These are phyloP conservation scores for Megamerina dolium DNA, from an alignment of 2,888 invertebrate genomes.

Conservation along the genomic window DNA sequence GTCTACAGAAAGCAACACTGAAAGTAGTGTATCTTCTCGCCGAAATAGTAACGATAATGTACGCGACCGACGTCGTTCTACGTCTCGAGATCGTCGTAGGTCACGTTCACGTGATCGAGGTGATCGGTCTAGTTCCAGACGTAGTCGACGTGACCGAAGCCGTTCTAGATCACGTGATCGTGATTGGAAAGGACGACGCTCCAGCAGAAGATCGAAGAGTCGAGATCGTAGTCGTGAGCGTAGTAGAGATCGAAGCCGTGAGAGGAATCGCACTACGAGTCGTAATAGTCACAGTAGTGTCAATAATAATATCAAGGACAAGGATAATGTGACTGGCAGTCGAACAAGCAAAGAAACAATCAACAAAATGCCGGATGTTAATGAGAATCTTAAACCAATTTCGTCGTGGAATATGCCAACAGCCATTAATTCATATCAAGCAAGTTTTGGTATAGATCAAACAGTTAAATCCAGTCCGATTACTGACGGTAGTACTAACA, in stretches of 20 bases:
- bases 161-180: slow-evolving; percentile 25
- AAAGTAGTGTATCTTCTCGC: slow-evolving; percentile 10
- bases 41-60: slow-evolving; percentile 16
- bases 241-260: slow-evolving; percentile 48
- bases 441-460: slow-evolving; percentile 5
- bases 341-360: slow-evolving; percentile 13
- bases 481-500: neutral
- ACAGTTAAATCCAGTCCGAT: neutral
- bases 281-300: slow-evolving; percentile 45
- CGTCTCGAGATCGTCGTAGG: slow-evolving; percentile 44
- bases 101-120: slow-evolving; percentile 42
- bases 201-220: slow-evolving; percentile 30
- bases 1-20: slow-evolving; percentile 12
- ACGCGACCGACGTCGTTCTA: slow-evolving; percentile 32
- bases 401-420: slow-evolving; percentile 17
- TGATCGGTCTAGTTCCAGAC: slow-evolving; percentile 44
- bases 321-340: slow-evolving; percentile 22
- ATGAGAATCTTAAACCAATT: slow-evolving; percentile 14
- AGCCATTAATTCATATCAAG: slow-evolving; percentile 20
- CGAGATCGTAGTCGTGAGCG: slow-evolving; percentile 43
- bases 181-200: slow-evolving; percentile 29
- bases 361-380: slow-evolving; percentile 15
- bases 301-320: slow-evolving; percentile 28
- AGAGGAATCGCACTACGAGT: slow-evolving; percentile 48
- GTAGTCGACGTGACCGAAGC: slow-evolving; percentile 53